These are phyloP conservation scores for Pachymerium ferrugineum DNA, from an alignment of 2,888 invertebrate genomes.

Conservation along the genomic window DNA sequence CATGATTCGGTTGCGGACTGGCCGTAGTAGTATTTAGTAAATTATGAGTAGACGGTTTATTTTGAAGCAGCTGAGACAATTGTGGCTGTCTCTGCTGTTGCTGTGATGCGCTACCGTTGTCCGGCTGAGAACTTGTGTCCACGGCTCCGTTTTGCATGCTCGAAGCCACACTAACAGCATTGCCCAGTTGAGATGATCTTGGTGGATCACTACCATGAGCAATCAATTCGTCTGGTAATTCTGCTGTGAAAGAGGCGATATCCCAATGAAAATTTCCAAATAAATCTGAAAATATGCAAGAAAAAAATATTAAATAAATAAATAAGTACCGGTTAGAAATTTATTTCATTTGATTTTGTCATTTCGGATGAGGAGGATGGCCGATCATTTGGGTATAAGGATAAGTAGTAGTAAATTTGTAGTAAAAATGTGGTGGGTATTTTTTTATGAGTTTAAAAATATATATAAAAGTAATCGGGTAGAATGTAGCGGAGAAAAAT, in stretches of 20 bases:
- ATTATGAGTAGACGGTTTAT: constrained; percentile 35
- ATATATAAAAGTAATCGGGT: background rate
- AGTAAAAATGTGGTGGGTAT: too few species aligned
- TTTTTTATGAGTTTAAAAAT: background rate
- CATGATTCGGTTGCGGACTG: constrained; percentile 35
- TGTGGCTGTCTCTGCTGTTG: constrained; percentile 38
- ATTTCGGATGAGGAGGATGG: too few species aligned
- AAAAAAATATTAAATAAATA: background rate
- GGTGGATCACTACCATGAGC: constrained; percentile 44
- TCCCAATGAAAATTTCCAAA: constrained; percentile 78
- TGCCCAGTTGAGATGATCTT: constrained; percentile 37
- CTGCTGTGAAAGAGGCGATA: constrained; percentile 64
- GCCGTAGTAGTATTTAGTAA: constrained; percentile 30
- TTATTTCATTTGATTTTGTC: too few species aligned
- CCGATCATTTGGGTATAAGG: too few species aligned
- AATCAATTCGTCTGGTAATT: constrained; percentile 84
- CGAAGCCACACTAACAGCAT: constrained; percentile 29
- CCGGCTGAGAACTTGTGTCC: constrained; percentile 35
- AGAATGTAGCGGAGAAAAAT: background rate
- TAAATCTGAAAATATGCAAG: constrained; percentile 58
- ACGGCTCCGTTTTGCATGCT: constrained; percentile 39
- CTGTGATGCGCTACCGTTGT: constrained; percentile 58
- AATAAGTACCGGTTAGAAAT: background rate
- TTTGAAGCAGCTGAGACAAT: constrained; percentile 36
- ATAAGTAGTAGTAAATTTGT: too few species aligned